phyloP scores from a whole-genome alignment of 2,113 vertebrate genomes.

The Desmodus rotundus region DNA sequence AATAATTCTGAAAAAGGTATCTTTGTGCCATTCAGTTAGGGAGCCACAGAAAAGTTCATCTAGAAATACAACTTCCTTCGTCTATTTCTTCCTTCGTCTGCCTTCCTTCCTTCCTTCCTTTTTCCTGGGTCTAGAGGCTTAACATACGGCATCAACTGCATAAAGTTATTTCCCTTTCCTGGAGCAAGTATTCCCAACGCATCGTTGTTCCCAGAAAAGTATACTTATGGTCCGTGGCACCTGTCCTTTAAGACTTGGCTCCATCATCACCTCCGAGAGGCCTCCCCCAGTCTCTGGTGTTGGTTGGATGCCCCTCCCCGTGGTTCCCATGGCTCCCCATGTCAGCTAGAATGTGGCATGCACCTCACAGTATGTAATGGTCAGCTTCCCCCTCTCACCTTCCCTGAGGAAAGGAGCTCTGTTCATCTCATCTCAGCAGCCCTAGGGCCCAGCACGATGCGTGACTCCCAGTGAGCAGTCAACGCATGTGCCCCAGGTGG shows the following conservation, averaged over 20 bases:
- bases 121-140: background rate
- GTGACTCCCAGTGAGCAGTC: background rate
- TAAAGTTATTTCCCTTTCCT: background rate
- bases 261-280: background rate
- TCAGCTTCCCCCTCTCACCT: background rate
- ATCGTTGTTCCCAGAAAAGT: background rate
- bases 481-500: too few relatives aligned
- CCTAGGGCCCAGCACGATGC: background rate
- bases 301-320: background rate
- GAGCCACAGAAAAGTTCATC: background rate
- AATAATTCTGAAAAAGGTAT: background rate
- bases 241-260: background rate
- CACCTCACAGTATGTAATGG: background rate
- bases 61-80: background rate
- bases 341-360: background rate
- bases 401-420: background rate
- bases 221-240: background rate
- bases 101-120: background rate
- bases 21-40: background rate
- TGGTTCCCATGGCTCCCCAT: background rate
- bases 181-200: background rate
- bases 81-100: background rate
- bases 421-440: background rate
- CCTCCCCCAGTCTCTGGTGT: background rate
- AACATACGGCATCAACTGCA: background rate